phyloP scores from a whole-genome alignment of 2,797 vertebrate species.

The Mionectes olivaceus region DNA sequence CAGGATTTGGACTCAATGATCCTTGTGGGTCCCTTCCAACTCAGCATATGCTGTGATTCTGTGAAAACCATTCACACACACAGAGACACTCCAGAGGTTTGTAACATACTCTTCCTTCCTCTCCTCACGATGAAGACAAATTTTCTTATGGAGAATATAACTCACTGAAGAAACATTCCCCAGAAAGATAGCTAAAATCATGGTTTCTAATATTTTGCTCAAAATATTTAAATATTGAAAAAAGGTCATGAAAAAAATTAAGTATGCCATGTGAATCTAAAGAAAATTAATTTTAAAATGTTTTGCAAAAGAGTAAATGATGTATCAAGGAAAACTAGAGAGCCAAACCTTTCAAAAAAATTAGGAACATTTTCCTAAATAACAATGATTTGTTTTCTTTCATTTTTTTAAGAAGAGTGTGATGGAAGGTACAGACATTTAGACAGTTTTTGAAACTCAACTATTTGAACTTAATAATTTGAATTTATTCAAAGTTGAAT shows the following conservation, averaged over 20 bases:
- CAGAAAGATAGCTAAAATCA: not conserved
- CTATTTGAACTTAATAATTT: not conserved
- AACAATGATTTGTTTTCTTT: not conserved
- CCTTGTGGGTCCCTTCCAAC: not conserved
- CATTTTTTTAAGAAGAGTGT: not conserved
- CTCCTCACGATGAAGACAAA: not conserved
- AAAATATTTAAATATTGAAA: not conserved
- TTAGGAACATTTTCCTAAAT: not conserved
- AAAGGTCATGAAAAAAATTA: not conserved
- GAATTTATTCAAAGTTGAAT: not conserved
- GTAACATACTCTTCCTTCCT: not conserved
- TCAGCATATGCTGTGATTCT: not conserved
- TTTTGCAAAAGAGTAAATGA: not conserved
- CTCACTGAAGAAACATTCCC: not conserved
- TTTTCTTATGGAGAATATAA: not conserved
- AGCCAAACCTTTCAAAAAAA: not conserved
- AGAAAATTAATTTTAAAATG: not conserved
- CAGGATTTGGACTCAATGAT: not conserved
- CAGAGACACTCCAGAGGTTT: rapidly evolving
- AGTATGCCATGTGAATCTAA: not conserved
- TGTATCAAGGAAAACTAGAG: not conserved
- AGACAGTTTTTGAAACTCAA: not conserved
- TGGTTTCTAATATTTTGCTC: not conserved
- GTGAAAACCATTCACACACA: not conserved
- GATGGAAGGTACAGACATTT: not conserved